phyloP scores from a whole-genome alignment of 2,888 invertebrate species.

The Ennomos fuscantarius region DNA sequence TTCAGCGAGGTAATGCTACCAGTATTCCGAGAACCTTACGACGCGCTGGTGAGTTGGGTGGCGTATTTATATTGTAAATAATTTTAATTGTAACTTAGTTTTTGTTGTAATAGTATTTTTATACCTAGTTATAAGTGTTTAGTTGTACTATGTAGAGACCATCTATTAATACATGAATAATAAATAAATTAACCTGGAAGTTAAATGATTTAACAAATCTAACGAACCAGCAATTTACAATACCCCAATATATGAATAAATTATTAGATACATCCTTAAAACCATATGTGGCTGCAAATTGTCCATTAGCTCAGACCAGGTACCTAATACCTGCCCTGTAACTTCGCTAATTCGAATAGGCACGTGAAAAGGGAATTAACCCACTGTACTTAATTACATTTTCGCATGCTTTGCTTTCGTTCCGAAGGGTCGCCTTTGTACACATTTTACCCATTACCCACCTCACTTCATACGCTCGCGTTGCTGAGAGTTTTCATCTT shows the following conservation, averaged over 20 bases:
- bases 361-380: slow-evolving; percentile 81
- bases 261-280: slow-evolving; percentile 12
- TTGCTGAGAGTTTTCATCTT: slow-evolving; percentile 58
- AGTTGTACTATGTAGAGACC: no score
- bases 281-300: slow-evolving; percentile 47
- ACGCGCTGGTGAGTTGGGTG: no score
- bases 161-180: no score
- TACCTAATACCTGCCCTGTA: slow-evolving; percentile 59
- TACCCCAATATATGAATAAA: slow-evolving; percentile 8
- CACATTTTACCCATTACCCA: slow-evolving; percentile 59
- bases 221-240: slow-evolving; percentile 11
- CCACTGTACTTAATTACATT: slow-evolving; percentile 81
- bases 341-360: slow-evolving; percentile 74
- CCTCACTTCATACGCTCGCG: slow-evolving; percentile 54
- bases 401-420: slow-evolving; percentile 81
- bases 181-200: no score
- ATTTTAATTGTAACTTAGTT: no score
- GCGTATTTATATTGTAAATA: no score
- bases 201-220: neutral
- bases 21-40: no score
- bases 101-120: no score
- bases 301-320: slow-evolving; percentile 52
- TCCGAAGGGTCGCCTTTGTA: slow-evolving; percentile 75
- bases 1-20: no score
- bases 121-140: no score